Evolutionary conservation across 2,888 invertebrate genomes (phyloP), one percentile per base, ranked within the genome.

Genomic region (Protodeltote pygarga): DNA sequence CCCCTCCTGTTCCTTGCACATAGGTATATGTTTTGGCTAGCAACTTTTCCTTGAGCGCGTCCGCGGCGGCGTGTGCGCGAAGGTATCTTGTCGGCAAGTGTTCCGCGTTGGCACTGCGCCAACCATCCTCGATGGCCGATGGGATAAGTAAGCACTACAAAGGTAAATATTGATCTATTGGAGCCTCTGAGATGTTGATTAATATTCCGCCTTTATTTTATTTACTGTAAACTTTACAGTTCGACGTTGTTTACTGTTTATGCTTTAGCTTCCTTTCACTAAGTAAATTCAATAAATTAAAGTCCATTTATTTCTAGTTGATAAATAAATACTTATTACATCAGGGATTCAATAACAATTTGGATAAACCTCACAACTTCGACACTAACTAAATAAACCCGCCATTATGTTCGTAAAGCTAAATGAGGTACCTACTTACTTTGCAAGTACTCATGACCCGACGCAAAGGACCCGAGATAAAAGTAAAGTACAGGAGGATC

Each of bases 11-110:
- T 42, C 24, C 14, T 38, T 32, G 34, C n/a, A n/a, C n/a, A n/a
- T n/a, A n/a, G n/a, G n/a, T 46, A 51, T 51, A 44, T 38, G 42
- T 47, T 45, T 60, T 49, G 38, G 51, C 48, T 47, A 27, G 35
- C 13, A 48, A 52, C 27, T 42, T 50, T 48, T 37, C 29, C 21
- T 9, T 21, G 32, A 24, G 15, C 27, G 20, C 38, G 20, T 57
- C 27, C n/a, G n/a, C n/a, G n/a, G n/a, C n/a, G n/a, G n/a, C n/a
- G n/a, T 34, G 16, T 44, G 29, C 15, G 15, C 24, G 37, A 42
- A 27, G 40, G 29, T 48, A 14, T 41, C 20, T 48, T 37, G 37
- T 35, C 15, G 2, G 16, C 31, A 48, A 35, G 35, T 44, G 31
- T 42, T 32, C 6, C 8, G 6, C 38, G 5, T 19, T 63, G 59